These are phyloP conservation scores for Brevimyrus niger DNA, from an alignment of 2,113 vertebrate genomes.

Conservation along the genomic window DNA sequence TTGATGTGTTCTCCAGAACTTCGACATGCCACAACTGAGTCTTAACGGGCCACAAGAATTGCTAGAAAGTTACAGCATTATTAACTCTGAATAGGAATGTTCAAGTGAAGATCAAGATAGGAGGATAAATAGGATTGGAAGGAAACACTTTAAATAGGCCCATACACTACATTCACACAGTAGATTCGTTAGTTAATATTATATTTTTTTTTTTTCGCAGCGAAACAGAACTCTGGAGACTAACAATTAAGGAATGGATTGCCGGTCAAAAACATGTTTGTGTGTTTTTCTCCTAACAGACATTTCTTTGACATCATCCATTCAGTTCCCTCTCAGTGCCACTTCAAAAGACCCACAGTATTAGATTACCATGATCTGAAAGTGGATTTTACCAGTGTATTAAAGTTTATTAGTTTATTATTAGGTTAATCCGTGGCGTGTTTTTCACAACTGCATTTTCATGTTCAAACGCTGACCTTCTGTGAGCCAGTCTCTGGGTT, in stretches of 20 bases:
- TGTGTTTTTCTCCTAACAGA: not conserved
- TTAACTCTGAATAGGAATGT: not conserved
- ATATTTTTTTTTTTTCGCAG: not conserved
- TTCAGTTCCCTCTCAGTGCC: not conserved
- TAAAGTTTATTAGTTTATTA: not conserved
- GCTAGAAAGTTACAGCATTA: not conserved
- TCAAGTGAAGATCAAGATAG: not conserved
- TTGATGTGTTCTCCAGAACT: slow-evolving; percentile 33
- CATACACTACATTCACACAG: not conserved
- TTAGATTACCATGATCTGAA: not conserved
- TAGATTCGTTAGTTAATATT: not conserved
- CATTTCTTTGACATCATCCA: not conserved
- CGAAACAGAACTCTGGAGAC: not conserved
- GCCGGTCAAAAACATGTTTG: not conserved
- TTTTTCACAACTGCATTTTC: not conserved
- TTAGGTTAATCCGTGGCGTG: not conserved
- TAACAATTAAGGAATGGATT: not conserved
- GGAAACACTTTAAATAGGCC: not conserved
- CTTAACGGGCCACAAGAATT: slow-evolving; percentile 15
- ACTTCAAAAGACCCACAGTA: not conserved
- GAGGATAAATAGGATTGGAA: not conserved
- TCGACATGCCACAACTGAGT: slow-evolving; percentile 35
- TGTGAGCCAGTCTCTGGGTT: not conserved
- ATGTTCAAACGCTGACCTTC: not conserved
- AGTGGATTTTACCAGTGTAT: not conserved